Evolutionary conservation across 2,888 invertebrate genomes (phyloP), one percentile per base, ranked within the genome.

Genomic region (Diachrysia chrysitis): DNA sequence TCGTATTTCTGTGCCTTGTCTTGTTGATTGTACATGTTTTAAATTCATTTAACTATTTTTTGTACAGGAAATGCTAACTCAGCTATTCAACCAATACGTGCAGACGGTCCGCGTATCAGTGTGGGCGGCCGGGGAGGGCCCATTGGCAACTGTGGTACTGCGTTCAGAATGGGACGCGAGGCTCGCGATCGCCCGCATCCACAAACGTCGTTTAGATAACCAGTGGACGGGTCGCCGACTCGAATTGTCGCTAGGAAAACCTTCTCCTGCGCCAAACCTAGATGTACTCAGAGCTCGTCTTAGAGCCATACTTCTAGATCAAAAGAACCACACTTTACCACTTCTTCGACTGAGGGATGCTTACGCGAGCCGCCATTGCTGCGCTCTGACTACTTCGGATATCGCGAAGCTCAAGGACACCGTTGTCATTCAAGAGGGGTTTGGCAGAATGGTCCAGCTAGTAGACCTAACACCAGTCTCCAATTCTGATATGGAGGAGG

Each of bases 331-430:
- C 85, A 96, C 96, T 63, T 68, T 98, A 79, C 98, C 98, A 0
- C 93, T 98, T 0, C 97, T 98, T 81, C 97, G 98, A 84, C 96
- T 99, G 76, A 96, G 98, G 58, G 98, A 98, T 87, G 96, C 98
- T 69, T 97, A 97, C 88, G 98, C 98, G 78, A 97, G 97, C 80
- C 96, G 98, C 10, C 97, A 97, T 86, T 97, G 98, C 89, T 97
- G 97, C 73, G 97, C 97, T 0, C 95, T 97, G 5, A 97, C 97
- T 14, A 96, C 97, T 0, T 97, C 97, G 0, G 97, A 97, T 76
- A 93, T 97, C 56, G 96, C 96, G 66, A 96, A 97, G 84, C 96
- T 98, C 88, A 97, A 96, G 78, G 98, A 98, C 83, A 96, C 98
- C 0, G 97, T 95, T 0, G 58, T 93, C 0, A 90, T 95, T 9